phyloP scores from a whole-genome alignment of 2,113 vertebrate genomes.

The Empidonax alnorum region DNA sequence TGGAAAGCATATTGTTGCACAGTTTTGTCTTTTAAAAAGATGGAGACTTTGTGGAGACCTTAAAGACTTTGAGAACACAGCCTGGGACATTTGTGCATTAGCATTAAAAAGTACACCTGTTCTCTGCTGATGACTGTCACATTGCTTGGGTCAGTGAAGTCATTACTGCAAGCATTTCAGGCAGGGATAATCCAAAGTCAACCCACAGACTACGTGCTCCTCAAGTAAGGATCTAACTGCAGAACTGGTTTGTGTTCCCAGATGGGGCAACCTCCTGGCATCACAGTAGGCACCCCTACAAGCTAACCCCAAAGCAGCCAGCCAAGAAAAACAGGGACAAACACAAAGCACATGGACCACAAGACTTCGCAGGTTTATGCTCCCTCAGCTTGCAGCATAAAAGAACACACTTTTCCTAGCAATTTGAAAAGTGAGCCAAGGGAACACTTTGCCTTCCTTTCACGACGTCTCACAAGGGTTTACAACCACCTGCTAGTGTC shows the following conservation, averaged over 20 bases:
- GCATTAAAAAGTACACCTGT: background rate
- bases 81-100: background rate
- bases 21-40: background rate
- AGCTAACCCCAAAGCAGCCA: background rate
- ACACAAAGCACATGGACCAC: background rate
- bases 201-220: background rate
- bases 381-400: background rate
- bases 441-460: background rate
- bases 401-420: background rate
- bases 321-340: background rate
- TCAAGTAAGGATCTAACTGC: background rate
- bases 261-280: background rate
- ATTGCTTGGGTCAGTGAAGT: background rate
- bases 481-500: background rate
- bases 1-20: background rate
- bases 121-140: background rate
- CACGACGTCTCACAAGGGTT: accelerated
- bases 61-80: background rate
- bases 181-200: background rate
- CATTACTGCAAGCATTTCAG: background rate
- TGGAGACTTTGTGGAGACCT: background rate
- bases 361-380: background rate
- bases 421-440: background rate
- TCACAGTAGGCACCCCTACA: background rate
- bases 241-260: background rate